phyloP scores from a whole-genome alignment of 2,888 invertebrate species.

The Teleiodes luculella region DNA sequence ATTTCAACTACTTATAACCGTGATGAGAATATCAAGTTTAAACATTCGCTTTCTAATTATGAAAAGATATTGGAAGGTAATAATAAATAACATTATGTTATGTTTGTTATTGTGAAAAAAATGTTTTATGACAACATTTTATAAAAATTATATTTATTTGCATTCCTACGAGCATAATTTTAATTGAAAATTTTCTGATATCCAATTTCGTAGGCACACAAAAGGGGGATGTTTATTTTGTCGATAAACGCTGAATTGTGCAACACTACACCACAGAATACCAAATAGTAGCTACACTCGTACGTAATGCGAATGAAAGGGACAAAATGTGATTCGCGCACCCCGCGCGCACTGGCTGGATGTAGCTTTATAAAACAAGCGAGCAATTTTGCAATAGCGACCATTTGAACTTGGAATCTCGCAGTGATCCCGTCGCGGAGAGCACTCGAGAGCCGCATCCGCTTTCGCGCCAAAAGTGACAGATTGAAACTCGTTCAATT shows the following conservation, averaged over 20 bases:
- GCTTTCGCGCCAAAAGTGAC: conserved; percentile 50
- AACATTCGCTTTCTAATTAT: too few species aligned
- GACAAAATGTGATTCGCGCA: conserved; percentile 30
- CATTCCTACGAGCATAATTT: too few species aligned
- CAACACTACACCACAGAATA: too few species aligned
- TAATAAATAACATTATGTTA: too few species aligned
- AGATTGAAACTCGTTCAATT: conserved; percentile 11
- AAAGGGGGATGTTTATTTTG: not conserved
- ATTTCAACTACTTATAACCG: too few species aligned
- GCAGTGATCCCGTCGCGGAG: conserved; percentile 58
- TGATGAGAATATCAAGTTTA: too few species aligned
- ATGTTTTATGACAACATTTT: too few species aligned
- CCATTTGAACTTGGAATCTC: conserved; percentile 72
- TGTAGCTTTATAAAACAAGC: conserved; percentile 68
- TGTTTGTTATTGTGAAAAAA: too few species aligned
- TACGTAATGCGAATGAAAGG: conserved; percentile 45
- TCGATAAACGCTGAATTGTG: not conserved
- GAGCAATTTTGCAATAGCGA: conserved; percentile 65
- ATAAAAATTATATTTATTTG: too few species aligned
- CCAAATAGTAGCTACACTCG: not conserved
- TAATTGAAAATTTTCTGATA: too few species aligned
- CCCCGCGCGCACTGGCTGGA: conserved; percentile 21
- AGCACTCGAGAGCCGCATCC: conserved; percentile 59
- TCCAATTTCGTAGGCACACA: too few species aligned
- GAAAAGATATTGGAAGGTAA: too few species aligned